phyloP scores from a whole-genome alignment of 2,888 invertebrate species.

The Quadriops clusia region DNA sequence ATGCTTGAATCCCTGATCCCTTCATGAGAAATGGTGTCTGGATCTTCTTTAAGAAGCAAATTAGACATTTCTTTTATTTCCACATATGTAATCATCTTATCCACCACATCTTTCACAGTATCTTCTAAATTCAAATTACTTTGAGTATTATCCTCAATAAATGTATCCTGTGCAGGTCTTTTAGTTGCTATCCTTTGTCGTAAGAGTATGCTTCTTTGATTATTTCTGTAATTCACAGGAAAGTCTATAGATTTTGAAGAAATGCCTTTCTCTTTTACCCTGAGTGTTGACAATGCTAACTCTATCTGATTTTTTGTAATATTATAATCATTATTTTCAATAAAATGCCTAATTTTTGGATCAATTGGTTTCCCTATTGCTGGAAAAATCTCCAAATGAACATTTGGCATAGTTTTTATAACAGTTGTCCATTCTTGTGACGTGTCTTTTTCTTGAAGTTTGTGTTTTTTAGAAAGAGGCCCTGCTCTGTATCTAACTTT shows the following conservation, averaged over 20 bases:
- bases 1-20: no score
- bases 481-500: constrained; percentile 45
- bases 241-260: constrained; percentile 40
- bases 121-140: constrained; percentile 37
- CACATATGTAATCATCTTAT: constrained; percentile 17
- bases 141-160: neutral
- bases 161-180: constrained; percentile 5
- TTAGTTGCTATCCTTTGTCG: constrained; percentile 14
- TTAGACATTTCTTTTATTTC: constrained; percentile 31
- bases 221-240: constrained; percentile 45
- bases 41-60: constrained; percentile 16
- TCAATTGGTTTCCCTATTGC: constrained; percentile 38
- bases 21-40: constrained; percentile 22
- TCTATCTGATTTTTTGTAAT: constrained; percentile 42
- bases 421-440: constrained; percentile 38
- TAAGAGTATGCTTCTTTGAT: constrained; percentile 46
- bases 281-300: constrained; percentile 44
- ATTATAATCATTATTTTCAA: constrained; percentile 31
- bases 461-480: constrained; percentile 41
- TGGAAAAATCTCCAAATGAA: constrained; percentile 40
- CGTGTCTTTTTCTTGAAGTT: constrained; percentile 38
- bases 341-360: constrained; percentile 34
- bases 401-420: constrained; percentile 40
- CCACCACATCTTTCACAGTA: constrained; percentile 33
- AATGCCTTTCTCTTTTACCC: constrained; percentile 25